A percentile compares a stretch with the other conserved stretches of the same genome.
Conservation (phyloP, 2,888 invertebrate genomes). For the Nineta flava region DNA sequence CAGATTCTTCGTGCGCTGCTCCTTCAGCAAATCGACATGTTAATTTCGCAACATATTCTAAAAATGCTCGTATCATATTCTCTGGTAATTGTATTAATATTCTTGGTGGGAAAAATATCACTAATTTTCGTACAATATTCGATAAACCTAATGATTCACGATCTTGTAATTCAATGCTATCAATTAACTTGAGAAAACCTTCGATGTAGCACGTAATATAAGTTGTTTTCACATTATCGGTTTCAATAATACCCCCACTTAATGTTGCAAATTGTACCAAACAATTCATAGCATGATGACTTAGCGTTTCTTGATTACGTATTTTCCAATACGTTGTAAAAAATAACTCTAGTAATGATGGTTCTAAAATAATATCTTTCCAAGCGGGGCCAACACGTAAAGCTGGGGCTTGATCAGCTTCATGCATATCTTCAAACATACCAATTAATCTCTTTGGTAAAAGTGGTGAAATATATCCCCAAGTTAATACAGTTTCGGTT, state of each 20-base stretch:
- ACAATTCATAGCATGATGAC: slow-evolving; percentile 65
- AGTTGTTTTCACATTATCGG: slow-evolving; percentile 30
- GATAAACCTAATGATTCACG: slow-evolving; percentile 53
- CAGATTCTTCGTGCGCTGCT: slow-evolving; percentile 47
- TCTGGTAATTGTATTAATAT: slow-evolving; percentile 30
- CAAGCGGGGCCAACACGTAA: slow-evolving; percentile 49
- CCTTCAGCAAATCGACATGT: slow-evolving; percentile 48
- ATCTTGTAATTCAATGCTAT: slow-evolving; percentile 21
- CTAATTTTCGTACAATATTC: slow-evolving; percentile 44
- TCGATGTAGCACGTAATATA: slow-evolving; percentile 43
- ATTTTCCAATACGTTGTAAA: slow-evolving; percentile 74
- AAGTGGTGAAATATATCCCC: slow-evolving; percentile 60
- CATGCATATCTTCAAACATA: slow-evolving; percentile 51
- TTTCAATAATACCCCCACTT: slow-evolving; percentile 38
- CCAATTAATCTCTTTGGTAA: slow-evolving; percentile 54
- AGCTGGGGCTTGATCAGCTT: slow-evolving; percentile 42
- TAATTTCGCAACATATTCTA: slow-evolving; percentile 42
- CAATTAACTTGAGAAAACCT: slow-evolving; percentile 41
- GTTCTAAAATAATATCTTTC: slow-evolving; percentile 61
- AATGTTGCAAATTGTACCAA: slow-evolving; percentile 64
- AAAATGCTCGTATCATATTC: slow-evolving; percentile 34
- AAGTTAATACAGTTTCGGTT: slow-evolving; percentile 60
- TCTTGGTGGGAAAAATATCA: slow-evolving; percentile 36
- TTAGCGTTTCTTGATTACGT: slow-evolving; percentile 53
- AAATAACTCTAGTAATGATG: slow-evolving; percentile 57